phyloP scores from a whole-genome alignment of 2,113 vertebrate genomes.

The Urocitellus parryii region DNA sequence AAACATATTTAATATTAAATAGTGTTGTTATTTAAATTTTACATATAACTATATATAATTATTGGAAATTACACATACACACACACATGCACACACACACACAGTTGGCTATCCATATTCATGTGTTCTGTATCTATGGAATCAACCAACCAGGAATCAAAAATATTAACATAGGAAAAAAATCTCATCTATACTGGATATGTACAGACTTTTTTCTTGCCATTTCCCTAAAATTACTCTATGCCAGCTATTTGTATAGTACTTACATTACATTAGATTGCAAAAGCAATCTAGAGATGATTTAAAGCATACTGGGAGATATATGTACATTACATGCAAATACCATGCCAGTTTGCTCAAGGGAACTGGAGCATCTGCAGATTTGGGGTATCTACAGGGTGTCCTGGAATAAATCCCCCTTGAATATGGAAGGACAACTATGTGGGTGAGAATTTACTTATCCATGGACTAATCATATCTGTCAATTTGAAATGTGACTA shows the following conservation, averaged over 20 bases:
- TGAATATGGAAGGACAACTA: neutral
- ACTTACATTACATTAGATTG: neutral
- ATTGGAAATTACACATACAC: no score
- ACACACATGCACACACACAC: neutral
- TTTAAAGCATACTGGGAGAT: neutral
- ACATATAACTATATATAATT: no score
- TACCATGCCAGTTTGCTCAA: neutral
- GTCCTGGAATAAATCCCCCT: neutral
- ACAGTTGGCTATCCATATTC: neutral
- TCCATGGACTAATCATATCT: neutral
- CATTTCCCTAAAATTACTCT: neutral
- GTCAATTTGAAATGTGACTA: neutral
- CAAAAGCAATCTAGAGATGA: neutral
- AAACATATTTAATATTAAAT: neutral
- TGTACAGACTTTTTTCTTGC: neutral
- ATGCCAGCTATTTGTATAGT: neutral
- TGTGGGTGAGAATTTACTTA: neutral
- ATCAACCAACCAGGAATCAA: neutral
- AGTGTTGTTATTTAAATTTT: neutral
- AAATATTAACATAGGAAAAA: neutral
- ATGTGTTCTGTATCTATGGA: neutral
- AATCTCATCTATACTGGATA: neutral
- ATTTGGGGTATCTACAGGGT: neutral
- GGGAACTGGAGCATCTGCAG: no score
- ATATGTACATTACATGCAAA: neutral